Base-by-base conservation (phyloP, 2,113 vertebrate species). In the Syrmaticus mikado region DNA sequence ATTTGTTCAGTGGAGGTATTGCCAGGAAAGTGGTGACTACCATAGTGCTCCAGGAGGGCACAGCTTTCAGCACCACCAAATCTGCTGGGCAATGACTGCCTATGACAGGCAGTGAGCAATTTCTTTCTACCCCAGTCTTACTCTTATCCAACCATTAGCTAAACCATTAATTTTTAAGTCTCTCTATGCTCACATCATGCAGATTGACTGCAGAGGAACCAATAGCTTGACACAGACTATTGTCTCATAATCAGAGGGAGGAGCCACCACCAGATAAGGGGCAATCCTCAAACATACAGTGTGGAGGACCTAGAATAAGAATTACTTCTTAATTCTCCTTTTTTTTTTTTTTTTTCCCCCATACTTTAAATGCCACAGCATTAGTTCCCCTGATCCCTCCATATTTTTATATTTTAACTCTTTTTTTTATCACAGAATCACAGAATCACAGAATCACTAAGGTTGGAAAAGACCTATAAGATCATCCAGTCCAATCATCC, bases 1-100 rank as follows among this genome's bases (percentile, higher is more conserved):
- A 8, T 3, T 1, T 80, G 8, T 14, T 13, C 32, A 20, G 7
- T 8, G 36, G 62, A 58, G n/a, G 13, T 10, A 55, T 45, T 34
- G 19, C 15, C 30, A 74, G 46, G 36, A 18, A 3, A 12, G 3
- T 5, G 2, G 1, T 58, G 2, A 20, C 20, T 57, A 32, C 27
- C 1, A 1, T 3, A 53, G 30, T 8, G 0, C 8, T 71, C 6
- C 50, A 43, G n/a, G 4, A 68, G 11, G 7, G 7, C 40, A 53
- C 27, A 76, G 50, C 41, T 93, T 74, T 64, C 52, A 74, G 27
- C 10, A 45, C 13, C 27, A 68, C 13, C 2, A 1, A 36, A 67
- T 78, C 67, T 81, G 22, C 46, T 10, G 14, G 7, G 11, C 34
- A 82, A 72, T 82, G 48, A 27, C 6, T 73, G 22, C 30, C n/a